Evolutionary conservation across 2,888 invertebrate genomes (phyloP).

Genomic region (Acanthococcus lagerstroemiae): DNA sequence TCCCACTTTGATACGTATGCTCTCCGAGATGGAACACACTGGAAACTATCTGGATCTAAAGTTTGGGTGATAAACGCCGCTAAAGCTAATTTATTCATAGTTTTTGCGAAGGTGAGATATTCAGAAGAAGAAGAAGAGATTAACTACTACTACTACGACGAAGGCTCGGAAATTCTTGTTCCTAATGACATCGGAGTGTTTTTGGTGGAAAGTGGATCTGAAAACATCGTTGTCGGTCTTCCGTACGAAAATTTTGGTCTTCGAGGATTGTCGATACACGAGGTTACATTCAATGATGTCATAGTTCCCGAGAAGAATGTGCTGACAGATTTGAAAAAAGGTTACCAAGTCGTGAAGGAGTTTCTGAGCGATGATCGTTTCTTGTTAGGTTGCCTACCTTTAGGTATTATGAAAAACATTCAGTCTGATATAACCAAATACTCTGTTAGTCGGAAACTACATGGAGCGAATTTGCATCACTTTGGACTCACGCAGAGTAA

Average conservation of each 20-base stretch:
- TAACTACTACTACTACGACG: slow-evolving; percentile 23
- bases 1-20: slow-evolving; percentile 34
- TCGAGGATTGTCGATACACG: slow-evolving; percentile 46
- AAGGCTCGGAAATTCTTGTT: slow-evolving; percentile 41
- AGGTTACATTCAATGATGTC: slow-evolving; percentile 52
- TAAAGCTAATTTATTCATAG: slow-evolving; percentile 57
- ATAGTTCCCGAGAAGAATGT: slow-evolving; percentile 52
- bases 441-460: slow-evolving; percentile 46
- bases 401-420: neutral
- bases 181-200: slow-evolving; percentile 48
- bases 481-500: slow-evolving; percentile 47
- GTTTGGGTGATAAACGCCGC: slow-evolving; percentile 53
- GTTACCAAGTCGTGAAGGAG: slow-evolving; percentile 45
- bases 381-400: slow-evolving; percentile 4
- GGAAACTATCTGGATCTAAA: slow-evolving; percentile 51
- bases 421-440: slow-evolving; percentile 43
- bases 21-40: slow-evolving; percentile 39
- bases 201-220: slow-evolving; percentile 53
- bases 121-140: neutral
- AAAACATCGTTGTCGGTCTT: slow-evolving; percentile 47
- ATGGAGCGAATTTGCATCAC: slow-evolving; percentile 44
- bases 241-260: slow-evolving; percentile 49
- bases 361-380: slow-evolving; percentile 8
- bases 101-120: slow-evolving; percentile 48
- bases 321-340: slow-evolving; percentile 47